These are phyloP conservation scores for Leucania comma DNA, from an alignment of 2,888 invertebrate genomes.

Conservation along the genomic window DNA sequence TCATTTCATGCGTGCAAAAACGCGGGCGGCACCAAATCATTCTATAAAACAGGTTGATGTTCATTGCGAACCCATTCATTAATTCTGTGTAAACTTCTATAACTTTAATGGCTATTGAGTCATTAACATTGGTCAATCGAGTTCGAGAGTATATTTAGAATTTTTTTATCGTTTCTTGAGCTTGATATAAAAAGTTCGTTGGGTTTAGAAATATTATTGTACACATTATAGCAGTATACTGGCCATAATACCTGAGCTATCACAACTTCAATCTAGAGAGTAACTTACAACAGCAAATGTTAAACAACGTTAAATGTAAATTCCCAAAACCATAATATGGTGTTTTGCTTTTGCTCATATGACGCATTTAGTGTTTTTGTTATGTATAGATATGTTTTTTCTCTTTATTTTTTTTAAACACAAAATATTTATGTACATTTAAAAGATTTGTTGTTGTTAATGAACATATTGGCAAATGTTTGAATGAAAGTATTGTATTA, in stretches of 20 bases:
- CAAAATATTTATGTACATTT: constrained; percentile 4
- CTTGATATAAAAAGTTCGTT: background rate
- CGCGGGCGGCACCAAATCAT: background rate
- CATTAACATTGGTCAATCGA: constrained; percentile 37
- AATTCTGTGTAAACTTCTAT: constrained; percentile 23
- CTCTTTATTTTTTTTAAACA: background rate
- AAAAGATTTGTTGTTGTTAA: background rate
- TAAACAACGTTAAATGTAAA: constrained; percentile 15
- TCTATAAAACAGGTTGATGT: constrained; percentile 26
- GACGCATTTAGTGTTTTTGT: constrained; percentile 27
- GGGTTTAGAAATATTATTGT: background rate
- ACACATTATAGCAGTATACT: constrained; percentile 22
- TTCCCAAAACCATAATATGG: constrained; percentile 33
- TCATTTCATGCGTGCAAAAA: too few relatives aligned
- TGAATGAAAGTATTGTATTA: background rate
- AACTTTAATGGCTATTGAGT: constrained; percentile 25
- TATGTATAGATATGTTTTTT: constrained; percentile 19
- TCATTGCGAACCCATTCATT: constrained; percentile 31
- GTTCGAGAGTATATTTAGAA: constrained; percentile 19
- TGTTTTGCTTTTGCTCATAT: constrained; percentile 3
- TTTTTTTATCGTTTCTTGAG: constrained; percentile 19
- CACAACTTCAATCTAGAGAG: constrained; percentile 14
- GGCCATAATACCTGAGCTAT: constrained; percentile 11
- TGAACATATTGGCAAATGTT: background rate
- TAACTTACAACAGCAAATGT: constrained; percentile 6